Base-by-base conservation (phyloP, 2,888 invertebrate species). In the Drepanosiphum platanoidis region DNA sequence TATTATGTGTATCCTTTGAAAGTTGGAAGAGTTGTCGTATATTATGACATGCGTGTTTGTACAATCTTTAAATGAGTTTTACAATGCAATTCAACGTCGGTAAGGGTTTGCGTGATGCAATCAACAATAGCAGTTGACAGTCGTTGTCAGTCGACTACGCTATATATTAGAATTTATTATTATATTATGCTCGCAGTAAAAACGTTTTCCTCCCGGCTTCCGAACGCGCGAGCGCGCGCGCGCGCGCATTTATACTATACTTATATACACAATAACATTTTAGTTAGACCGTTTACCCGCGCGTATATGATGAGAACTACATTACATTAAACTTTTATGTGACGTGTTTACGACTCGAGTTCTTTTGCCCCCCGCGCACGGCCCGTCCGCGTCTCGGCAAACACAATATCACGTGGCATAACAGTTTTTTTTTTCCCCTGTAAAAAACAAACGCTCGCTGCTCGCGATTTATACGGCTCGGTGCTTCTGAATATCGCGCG, bases 111-210 rank as follows among this genome's bases (percentile, higher is more conserved):
- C 61, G 30, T 64, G 64, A 64, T 64, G 64, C 13, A 46, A 74
- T 32, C 46, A 74, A 74, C 46, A 74, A 74, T 74, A 30, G 9
- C 32, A 46, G 74, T 52, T 74, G 74, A 74, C 74, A 74, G 46
- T 72, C 11, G 74, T 74, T 46, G 46, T 70, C 39, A 70, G 30
- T 46, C 30, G 18, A 72, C 39, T 39, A 39, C 1, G 11, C 74
- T 27, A 30, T 64, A 64, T 30, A 64, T 64, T 15, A 30, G 27
- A 64, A 64, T 64, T 11, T 30, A 64, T 64, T 64, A 64, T 64
- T 27, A 64, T 13, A 64, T 30, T 30, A 64, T 30, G 46, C 27
- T 15, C 27, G 27, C 2, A 4, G 30, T 46, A 46, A 46, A n/a
- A 74, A 74, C 74, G 30, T 74, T 74, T 30, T 30, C 46, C 42